These are phyloP conservation scores for Drosophila mulleri DNA, from an alignment of 2,888 invertebrate genomes.

Conservation along the genomic window DNA sequence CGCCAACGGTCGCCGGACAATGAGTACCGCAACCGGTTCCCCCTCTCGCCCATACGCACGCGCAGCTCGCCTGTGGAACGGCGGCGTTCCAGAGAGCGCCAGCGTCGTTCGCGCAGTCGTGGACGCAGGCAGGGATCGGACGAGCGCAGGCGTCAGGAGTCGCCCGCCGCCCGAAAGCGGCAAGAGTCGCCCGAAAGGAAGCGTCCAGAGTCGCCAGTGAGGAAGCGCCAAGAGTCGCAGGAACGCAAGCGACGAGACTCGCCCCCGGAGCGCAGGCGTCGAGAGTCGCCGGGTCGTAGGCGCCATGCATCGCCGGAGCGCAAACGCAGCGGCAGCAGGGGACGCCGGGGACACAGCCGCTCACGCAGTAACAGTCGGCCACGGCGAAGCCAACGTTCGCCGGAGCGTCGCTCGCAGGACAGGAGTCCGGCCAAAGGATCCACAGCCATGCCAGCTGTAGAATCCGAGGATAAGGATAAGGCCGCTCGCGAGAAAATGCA, in stretches of 20 bases:
- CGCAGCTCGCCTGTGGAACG: constrained; percentile 74
- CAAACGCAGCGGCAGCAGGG: constrained; percentile 57
- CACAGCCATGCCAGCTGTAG: constrained; percentile 38
- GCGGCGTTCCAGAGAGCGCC: constrained; percentile 66
- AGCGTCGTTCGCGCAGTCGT: constrained; percentile 59
- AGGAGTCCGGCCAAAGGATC: constrained; percentile 39
- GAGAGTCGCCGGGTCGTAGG: constrained; percentile 51
- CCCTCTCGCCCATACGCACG: constrained; percentile 78
- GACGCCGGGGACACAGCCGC: constrained; percentile 48
- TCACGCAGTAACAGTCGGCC: constrained; percentile 58
- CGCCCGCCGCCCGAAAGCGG: constrained; percentile 22
- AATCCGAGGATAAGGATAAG: constrained; percentile 77
- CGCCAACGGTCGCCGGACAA: constrained; percentile 79
- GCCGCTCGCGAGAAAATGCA: constrained; percentile 84
- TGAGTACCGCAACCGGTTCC: constrained; percentile 82
- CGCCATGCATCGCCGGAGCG: constrained; percentile 48
- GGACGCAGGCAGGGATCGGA: constrained; percentile 56
- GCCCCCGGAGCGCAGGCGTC: constrained; percentile 40
- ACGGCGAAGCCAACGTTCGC: constrained; percentile 48
- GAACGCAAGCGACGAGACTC: constrained; percentile 52
- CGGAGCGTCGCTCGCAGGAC: constrained; percentile 43
- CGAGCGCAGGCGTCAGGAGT: constrained; percentile 28
- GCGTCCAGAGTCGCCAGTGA: constrained; percentile 35
- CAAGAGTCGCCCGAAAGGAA: constrained; percentile 39
- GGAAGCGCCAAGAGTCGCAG: constrained; percentile 34